Conservation (phyloP, 2,888 invertebrate genomes). For the Crioceris asparagi region DNA sequence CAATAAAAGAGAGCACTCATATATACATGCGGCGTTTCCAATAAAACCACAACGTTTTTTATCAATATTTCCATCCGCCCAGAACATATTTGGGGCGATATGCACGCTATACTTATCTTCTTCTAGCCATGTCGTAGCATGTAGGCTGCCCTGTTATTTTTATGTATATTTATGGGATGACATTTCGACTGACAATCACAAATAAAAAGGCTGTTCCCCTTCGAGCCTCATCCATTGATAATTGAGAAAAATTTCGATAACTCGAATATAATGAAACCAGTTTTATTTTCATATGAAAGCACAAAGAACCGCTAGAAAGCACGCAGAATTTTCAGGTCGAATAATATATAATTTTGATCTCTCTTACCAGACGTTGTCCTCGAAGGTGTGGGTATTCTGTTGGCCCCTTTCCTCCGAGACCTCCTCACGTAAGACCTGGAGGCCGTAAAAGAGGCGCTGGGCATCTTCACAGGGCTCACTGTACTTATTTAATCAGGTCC, state of each 20-base stretch:
- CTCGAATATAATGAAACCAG: too few relatives aligned
- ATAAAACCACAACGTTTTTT: constrained; percentile 3
- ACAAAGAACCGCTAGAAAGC: too few relatives aligned
- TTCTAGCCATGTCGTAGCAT: constrained; percentile 18
- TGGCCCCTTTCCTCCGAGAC: constrained; percentile 84
- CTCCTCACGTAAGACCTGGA: constrained; percentile 85
- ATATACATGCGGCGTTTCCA: neutral
- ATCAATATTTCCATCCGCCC: constrained; percentile 9
- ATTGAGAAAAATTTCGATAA: too few relatives aligned
- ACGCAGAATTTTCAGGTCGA: constrained; percentile 13
- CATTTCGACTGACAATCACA: constrained; percentile 26
- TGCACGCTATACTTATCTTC: constrained; percentile 23
- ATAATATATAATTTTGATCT: constrained; percentile 10
- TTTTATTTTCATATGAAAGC: too few relatives aligned
- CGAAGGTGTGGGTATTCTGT: constrained; percentile 73
- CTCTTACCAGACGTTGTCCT: constrained; percentile 71
- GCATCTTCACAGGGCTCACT: constrained; percentile 58
- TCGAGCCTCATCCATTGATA: too few relatives aligned
- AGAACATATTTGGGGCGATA: constrained; percentile 12
- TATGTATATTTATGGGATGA: constrained; percentile 27
- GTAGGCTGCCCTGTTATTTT: constrained; percentile 32
- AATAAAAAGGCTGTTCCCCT: constrained; percentile 24
- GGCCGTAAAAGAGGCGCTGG: constrained; percentile 90
- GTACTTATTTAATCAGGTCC: constrained; percentile 40
- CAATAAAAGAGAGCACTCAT: constrained; percentile 11